Base-by-base conservation (phyloP, 2,888 invertebrate species). In the Latheticus oryzae region DNA sequence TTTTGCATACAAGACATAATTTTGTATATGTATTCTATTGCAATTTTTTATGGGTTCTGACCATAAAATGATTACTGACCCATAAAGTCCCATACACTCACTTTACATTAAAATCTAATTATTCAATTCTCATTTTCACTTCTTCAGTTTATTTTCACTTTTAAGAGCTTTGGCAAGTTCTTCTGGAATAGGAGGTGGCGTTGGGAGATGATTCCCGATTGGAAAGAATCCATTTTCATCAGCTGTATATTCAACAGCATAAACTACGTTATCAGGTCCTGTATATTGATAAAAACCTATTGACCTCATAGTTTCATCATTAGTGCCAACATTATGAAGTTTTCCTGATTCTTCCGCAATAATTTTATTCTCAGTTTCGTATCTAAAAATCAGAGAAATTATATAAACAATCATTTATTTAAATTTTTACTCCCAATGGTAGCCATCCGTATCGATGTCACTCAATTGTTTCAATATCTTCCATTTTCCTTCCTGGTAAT, bases 261-360 rank as follows among this genome's bases (percentile, higher is more conserved):
- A 84, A 26, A 81, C 81, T 1, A 80, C 71, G 50, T 85, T 85
- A 68, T 86, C 84, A 42, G 85, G 85, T 1, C 86, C 88, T 0
- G 87, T 83, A 71, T 87, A 89, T 65, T 87, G 84, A 71, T 83
- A 88, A 71, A 85, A 87, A 1, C 89, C 89, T 51, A 79, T 81
- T 1, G 87, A 85, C 50, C 82, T 82, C 37, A 88, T 83, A 1
- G 84, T 85, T 58, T 84, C 85, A 1, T 80, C 81, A 9, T 81
- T 81, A 53, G 80, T 78, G 0, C 82, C 80, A 7, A 79, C 70
- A 63, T 83, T 79, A 11, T 59, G 24, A 23, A 83, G 81, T 5
- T 76, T 73, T 7, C 86, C 87, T 61, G 83, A 80, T 61, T 83
- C 85, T 62, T 84, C 81, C 13, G 82, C 84, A 3, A 82, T 76